Conservation (phyloP, 35 echinoderm and acorn worm genomes). For the Hemicentrotus pulcherrimus region DNA sequence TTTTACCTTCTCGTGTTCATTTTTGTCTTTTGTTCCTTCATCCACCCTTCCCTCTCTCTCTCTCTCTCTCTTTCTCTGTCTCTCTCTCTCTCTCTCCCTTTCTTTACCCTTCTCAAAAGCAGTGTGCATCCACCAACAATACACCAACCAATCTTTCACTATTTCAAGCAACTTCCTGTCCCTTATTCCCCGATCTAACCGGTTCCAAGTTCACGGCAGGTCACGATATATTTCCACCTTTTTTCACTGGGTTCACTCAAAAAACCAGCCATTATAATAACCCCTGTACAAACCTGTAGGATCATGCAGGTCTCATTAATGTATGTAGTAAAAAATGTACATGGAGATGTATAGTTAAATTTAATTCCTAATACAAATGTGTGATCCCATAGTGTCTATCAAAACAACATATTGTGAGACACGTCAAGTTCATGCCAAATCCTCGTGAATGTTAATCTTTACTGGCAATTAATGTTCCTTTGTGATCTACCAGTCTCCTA, state of each 20-base stretch:
- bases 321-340: too few species aligned
- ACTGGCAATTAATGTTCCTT: too few species aligned
- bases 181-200: not conserved
- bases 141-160: not conserved
- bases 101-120: not conserved
- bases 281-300: not conserved
- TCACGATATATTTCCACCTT: not conserved
- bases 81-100: not conserved
- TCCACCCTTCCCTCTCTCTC: not conserved
- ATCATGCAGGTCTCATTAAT: not conserved
- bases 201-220: not conserved
- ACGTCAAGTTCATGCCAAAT: too few species aligned
- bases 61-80: not conserved
- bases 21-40: not conserved
- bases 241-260: not conserved
- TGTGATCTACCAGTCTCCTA: too few species aligned
- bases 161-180: not conserved
- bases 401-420: too few species aligned
- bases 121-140: not conserved
- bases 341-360: too few species aligned
- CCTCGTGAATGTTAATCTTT: too few species aligned
- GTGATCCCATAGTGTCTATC: too few species aligned
- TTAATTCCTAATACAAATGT: too few species aligned
- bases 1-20: not conserved
- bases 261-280: not conserved